Conservation (phyloP, 2,113 vertebrate genomes). For the Ptilorrhoa leucosticta region DNA sequence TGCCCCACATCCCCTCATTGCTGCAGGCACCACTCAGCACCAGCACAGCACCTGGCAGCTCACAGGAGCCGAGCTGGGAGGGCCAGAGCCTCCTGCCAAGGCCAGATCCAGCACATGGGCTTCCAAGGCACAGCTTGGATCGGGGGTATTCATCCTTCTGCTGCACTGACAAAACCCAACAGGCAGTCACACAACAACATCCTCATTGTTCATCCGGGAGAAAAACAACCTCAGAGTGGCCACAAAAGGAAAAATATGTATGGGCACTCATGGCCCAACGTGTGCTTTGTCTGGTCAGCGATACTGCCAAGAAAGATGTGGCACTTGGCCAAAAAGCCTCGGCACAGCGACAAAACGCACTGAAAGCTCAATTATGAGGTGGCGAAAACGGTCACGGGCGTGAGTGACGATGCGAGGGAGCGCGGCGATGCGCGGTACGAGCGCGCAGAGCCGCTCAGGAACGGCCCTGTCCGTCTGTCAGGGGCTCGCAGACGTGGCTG, state of each 20-base stretch:
- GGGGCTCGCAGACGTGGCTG: not conserved
- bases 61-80: not conserved
- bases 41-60: not conserved
- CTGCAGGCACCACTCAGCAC: not conserved
- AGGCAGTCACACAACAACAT: constrained; percentile 15
- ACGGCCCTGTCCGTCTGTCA: not conserved
- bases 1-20: rapidly evolving
- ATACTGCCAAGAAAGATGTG: constrained; percentile 7
- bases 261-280: not conserved
- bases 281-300: constrained; percentile 26
- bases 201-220: not conserved
- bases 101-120: not conserved
- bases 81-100: not conserved
- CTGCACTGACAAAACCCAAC: not conserved
- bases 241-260: constrained; percentile 12
- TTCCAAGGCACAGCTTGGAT: not conserved
- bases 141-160: not conserved
- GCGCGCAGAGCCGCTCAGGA: not conserved
- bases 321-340: constrained; percentile 25
- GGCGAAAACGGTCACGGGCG: not conserved
- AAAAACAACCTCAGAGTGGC: not conserved
- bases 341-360: not conserved
- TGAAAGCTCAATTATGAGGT: constrained; percentile 34
- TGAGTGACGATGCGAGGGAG: not conserved
- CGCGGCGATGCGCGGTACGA: not conserved